phyloP scores from a whole-genome alignment of 1,140 invertebrate genomes.

The Penaeus vannamei region DNA sequence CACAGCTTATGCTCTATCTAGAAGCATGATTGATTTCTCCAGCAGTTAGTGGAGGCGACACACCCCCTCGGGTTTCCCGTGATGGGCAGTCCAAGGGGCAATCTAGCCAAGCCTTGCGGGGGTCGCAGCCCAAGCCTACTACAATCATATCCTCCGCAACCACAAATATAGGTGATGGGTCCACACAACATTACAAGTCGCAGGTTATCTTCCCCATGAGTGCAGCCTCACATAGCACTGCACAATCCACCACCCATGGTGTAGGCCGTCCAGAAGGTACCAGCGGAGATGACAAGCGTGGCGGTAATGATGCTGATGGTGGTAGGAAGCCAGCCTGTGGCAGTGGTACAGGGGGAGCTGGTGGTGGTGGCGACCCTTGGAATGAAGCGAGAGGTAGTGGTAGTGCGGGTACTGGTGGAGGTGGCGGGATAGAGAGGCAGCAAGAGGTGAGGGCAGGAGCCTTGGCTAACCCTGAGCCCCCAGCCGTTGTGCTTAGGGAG shows the following conservation, averaged over 20 bases:
- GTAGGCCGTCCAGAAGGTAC: not conserved
- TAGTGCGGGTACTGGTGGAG: conserved; percentile 17
- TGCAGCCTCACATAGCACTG: not conserved
- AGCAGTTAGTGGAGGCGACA: too few species aligned
- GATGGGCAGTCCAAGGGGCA: too few species aligned
- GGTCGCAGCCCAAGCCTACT: not conserved
- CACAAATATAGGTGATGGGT: conserved; percentile 10
- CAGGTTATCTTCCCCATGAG: conserved; percentile 43
- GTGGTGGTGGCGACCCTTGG: conserved; percentile 1
- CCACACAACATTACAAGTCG: conserved; percentile 25
- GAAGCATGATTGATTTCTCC: too few species aligned
- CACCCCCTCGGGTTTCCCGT: too few species aligned
- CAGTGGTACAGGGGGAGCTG: conserved; percentile 8
- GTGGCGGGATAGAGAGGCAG: conserved; percentile 3
- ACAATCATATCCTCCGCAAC: conserved; percentile 28
- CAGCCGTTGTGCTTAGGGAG: conserved; percentile 50
- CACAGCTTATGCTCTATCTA: too few species aligned
- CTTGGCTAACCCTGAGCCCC: not conserved
- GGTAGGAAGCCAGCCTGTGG: not conserved
- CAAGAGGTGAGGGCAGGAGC: conserved; percentile 30
- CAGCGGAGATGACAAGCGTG: not conserved
- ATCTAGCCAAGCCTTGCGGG: not conserved
- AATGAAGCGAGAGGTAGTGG: not conserved
- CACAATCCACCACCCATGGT: too few species aligned
- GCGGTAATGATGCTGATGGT: not conserved